Evolutionary conservation across 2,888 invertebrate genomes (phyloP).

Genomic region (Capitulum mitella): DNA sequence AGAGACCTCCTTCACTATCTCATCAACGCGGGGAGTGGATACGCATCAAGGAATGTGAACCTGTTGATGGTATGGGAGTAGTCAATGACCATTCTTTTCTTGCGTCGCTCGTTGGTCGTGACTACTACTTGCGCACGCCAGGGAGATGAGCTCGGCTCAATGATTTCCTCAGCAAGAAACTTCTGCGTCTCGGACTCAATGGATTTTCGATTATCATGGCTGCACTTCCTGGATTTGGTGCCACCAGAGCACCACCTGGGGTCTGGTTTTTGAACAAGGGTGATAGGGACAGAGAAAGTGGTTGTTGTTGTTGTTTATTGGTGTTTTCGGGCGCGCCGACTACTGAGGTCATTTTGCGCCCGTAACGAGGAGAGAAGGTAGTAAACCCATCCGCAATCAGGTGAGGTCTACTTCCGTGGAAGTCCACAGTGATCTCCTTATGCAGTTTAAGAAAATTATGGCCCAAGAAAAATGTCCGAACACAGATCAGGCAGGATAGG

Average conservation of each 20-base stretch:
- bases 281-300: no score
- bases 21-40: neutral
- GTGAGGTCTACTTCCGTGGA: neutral
- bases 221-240: neutral
- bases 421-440: neutral
- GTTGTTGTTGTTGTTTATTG: no score
- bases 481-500: neutral
- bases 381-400: neutral
- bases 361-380: neutral
- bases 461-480: neutral
- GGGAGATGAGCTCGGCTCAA: neutral
- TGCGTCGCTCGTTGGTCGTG: no score
- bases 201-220: neutral
- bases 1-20: slow-evolving; percentile 24
- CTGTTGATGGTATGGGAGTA: no score
- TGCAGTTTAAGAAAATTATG: neutral
- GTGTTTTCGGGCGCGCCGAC: no score
- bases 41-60: no score
- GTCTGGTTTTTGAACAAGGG: neutral
- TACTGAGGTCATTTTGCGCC: no score
- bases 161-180: neutral
- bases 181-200: neutral
- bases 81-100: no score
- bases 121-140: neutral
- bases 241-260: neutral